A percentile compares a stretch with the other conserved stretches of the same genome.
phyloP scores from a whole-genome alignment of 2,113 vertebrate species.

The Circaetus gallicus region DNA sequence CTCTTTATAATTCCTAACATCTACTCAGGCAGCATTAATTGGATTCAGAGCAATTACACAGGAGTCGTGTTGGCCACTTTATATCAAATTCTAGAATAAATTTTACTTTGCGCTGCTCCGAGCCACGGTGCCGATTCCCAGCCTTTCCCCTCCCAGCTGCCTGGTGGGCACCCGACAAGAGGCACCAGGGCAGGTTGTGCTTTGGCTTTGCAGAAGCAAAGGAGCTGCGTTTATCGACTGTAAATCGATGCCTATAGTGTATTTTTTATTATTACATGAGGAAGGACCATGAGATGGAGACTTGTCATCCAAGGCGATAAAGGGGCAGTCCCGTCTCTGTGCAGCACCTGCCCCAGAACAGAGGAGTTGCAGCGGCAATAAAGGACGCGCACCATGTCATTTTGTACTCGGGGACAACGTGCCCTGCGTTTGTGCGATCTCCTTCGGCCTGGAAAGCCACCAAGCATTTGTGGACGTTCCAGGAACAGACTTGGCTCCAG shows the following conservation, averaged over 20 bases:
- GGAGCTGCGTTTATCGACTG: background rate
- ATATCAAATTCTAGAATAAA: background rate
- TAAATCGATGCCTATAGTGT: background rate
- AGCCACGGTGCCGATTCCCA: fast-evolving
- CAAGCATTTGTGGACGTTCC: background rate
- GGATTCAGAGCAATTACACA: conserved; percentile 47
- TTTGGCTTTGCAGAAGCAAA: background rate
- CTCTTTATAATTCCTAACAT: conserved; percentile 53
- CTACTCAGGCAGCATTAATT: conserved; percentile 54
- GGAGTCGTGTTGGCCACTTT: conserved; percentile 33
- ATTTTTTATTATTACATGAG: background rate
- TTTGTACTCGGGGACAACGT: fast-evolving
- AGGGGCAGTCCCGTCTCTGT: too few species aligned
- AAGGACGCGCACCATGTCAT: fast-evolving
- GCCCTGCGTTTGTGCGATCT: fast-evolving
- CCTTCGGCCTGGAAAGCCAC: background rate
- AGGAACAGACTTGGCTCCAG: background rate
- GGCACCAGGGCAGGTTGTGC: background rate
- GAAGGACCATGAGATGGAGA: background rate
- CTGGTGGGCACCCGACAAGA: fast-evolving
- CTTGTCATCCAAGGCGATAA: fast-evolving
- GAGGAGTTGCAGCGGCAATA: background rate
- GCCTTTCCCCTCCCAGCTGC: background rate
- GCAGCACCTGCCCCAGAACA: background rate
- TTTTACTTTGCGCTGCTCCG: background rate